Percentiles rank a stretch among this genome's conserved stretches.
Conservation (phyloP, 2,888 invertebrate species). For the Clistopyga incitator region DNA sequence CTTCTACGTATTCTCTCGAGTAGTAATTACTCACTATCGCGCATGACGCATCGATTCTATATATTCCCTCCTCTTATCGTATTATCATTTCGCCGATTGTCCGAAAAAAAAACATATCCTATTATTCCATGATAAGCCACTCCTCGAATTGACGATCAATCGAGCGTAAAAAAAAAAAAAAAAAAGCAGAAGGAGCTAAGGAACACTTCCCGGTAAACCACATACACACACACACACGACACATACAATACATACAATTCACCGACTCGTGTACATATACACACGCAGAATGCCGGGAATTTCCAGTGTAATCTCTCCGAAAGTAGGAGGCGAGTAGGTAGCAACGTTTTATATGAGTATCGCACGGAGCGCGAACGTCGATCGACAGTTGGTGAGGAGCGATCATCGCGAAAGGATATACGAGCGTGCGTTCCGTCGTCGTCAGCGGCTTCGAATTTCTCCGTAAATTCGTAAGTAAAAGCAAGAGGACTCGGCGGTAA, state of each 20-base stretch:
- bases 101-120: neutral
- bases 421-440: too few relatives aligned
- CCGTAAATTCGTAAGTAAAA: too few relatives aligned
- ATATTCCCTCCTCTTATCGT: neutral
- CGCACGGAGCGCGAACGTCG: constrained; percentile 10
- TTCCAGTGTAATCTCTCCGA: neutral
- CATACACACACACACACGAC: too few relatives aligned
- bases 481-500: too few relatives aligned
- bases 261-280: too few relatives aligned
- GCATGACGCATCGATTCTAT: constrained; percentile 2
- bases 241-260: too few relatives aligned
- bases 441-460: neutral
- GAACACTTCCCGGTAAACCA: neutral
- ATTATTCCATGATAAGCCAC: neutral
- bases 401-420: constrained; percentile 43
- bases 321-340: neutral
- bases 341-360: constrained; percentile 10
- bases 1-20: neutral
- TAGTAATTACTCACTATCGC: neutral
- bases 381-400: constrained; percentile 51
- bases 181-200: neutral
- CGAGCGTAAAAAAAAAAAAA: neutral
- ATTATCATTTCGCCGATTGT: neutral
- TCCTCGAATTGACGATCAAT: too few relatives aligned
- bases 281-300: neutral